These are phyloP conservation scores for Bufotes viridis DNA, from an alignment of 2,797 vertebrate species.

Conservation along the genomic window DNA sequence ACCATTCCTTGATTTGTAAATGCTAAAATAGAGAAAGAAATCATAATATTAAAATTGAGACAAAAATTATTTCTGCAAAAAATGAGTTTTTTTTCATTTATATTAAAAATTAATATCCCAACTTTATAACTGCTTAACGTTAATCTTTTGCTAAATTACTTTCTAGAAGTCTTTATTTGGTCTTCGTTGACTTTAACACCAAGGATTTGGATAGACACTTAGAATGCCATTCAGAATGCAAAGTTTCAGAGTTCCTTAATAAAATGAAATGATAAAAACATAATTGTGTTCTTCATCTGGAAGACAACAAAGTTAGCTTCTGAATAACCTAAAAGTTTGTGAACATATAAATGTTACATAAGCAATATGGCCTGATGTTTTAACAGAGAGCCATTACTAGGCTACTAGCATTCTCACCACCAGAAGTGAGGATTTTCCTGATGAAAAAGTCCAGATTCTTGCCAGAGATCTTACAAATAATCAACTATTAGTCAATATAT, in stretches of 20 bases:
- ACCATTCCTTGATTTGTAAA: not conserved
- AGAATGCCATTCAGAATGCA: conserved; percentile 14
- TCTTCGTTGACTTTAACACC: conserved; percentile 24
- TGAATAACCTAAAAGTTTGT: conserved; percentile 1
- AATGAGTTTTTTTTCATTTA: not conserved
- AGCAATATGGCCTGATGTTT: not conserved
- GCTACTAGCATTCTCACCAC: not conserved
- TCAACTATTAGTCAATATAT: not conserved
- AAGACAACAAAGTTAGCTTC: not conserved
- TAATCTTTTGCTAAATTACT: conserved; percentile 60
- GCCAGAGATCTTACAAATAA: no score
- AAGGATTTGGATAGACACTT: conserved; percentile 46
- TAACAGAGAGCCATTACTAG: not conserved
- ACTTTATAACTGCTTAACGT: conserved; percentile 57
- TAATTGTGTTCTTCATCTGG: conserved; percentile 1
- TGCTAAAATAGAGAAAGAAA: not conserved
- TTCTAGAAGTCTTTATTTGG: conserved; percentile 39
- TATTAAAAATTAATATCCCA: conserved; percentile 57
- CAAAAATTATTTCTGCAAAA: conserved; percentile 25
- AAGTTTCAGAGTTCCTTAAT: conserved; percentile 24
- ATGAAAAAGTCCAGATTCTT: not conserved
- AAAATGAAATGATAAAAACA: not conserved
- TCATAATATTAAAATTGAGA: not conserved
- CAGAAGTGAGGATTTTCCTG: not conserved
- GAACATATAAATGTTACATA: not conserved